These are phyloP conservation scores for Odobenus rosmarus DNA, from an alignment of 2,113 vertebrate genomes.

Conservation along the genomic window DNA sequence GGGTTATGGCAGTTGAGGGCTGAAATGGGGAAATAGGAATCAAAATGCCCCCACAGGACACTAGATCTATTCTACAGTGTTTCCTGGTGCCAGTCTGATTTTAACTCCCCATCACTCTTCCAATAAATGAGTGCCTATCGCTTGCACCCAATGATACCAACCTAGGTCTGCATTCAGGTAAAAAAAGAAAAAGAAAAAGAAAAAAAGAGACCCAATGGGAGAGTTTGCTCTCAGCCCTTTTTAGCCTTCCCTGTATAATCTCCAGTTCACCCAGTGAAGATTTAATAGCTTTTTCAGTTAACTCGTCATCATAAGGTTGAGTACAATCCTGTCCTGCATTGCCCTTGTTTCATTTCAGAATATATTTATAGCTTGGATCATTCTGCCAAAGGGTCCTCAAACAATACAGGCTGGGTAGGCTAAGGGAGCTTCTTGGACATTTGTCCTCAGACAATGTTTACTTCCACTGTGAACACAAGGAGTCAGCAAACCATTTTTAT, in stretches of 20 bases:
- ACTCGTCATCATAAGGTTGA: not conserved
- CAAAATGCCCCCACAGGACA: not conserved
- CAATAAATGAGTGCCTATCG: not conserved
- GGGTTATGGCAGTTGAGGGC: not conserved
- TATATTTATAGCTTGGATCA: not conserved
- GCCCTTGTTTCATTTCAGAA: not conserved
- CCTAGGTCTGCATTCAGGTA: not conserved
- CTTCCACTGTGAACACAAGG: not conserved
- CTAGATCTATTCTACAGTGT: not conserved
- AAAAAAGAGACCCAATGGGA: not conserved
- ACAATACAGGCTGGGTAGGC: not conserved
- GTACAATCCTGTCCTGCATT: not conserved
- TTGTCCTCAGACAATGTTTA: not conserved
- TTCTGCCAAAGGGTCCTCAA: not conserved
- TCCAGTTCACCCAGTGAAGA: not conserved
- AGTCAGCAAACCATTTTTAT: not conserved
- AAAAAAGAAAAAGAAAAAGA: not conserved
- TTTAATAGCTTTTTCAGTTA: slow-evolving; percentile 16
- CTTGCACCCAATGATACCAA: not conserved
- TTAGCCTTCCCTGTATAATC: not conserved
- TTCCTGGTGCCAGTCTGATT: not conserved
- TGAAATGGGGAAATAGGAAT: not conserved
- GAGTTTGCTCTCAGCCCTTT: not conserved
- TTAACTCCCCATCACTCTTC: not conserved
- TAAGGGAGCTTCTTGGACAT: not conserved